Evolutionary conservation across 2,113 vertebrate species (phyloP).

Genomic region (Pagrus major): DNA sequence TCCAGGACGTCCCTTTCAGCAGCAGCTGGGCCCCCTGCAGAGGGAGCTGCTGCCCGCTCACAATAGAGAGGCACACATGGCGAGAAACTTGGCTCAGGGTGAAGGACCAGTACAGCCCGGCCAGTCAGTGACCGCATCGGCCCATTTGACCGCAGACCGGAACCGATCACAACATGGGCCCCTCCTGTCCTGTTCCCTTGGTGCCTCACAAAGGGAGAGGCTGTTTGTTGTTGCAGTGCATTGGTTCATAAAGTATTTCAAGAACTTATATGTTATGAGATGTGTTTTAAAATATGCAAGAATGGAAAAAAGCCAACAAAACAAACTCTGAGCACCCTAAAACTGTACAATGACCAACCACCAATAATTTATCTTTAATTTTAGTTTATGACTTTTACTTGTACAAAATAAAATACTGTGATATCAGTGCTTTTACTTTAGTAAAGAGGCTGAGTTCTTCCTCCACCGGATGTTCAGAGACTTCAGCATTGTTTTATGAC

Average conservation of each 20-base stretch:
- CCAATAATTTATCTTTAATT: too few species aligned
- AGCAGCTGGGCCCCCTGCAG: slow-evolving; percentile 50
- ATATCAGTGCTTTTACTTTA: background rate
- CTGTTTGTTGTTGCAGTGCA: background rate
- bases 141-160: slow-evolving; percentile 41
- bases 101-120: background rate
- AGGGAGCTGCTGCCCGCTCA: slow-evolving; percentile 51
- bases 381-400: background rate
- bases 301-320: background rate
- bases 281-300: background rate
- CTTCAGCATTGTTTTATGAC: background rate
- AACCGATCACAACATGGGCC: slow-evolving; percentile 28
- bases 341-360: background rate
- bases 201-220: background rate
- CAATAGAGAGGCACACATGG: slow-evolving; percentile 48
- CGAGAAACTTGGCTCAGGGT: slow-evolving; percentile 54
- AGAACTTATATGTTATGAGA: background rate
- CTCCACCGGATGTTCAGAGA: background rate
- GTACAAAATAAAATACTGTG: background rate
- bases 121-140: slow-evolving; percentile 23
- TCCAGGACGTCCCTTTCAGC: slow-evolving; percentile 41
- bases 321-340: background rate
- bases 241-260: background rate
- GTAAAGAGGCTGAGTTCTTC: background rate
- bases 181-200: slow-evolving; percentile 20